Conservation (phyloP, 1,140 invertebrate species). For the Drosophila quadrilineata region DNA sequence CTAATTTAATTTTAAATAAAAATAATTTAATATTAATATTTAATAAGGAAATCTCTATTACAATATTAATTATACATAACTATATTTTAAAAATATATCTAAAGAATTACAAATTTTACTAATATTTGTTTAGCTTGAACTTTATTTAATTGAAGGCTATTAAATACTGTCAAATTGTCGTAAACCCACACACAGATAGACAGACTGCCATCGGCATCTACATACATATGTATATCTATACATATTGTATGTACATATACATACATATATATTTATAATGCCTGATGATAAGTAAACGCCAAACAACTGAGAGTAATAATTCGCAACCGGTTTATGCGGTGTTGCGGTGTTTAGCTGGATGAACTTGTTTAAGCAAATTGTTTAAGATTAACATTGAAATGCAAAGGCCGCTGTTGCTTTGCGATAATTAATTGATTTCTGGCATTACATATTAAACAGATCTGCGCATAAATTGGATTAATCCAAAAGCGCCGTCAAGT, state of each 20-base stretch:
- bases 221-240: no score
- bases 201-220: no score
- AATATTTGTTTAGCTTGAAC: slow-evolving; percentile 10
- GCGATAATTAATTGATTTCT: background rate
- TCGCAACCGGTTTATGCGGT: slow-evolving; percentile 19
- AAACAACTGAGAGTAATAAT: slow-evolving; percentile 13
- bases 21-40: no score
- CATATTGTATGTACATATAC: no score
- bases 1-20: no score
- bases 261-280: background rate
- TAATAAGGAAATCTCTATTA: no score
- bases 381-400: background rate
- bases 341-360: no score
- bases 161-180: slow-evolving; percentile 32
- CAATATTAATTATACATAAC: no score
- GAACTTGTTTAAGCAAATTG: slow-evolving; percentile 9
- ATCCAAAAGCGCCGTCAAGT: slow-evolving; percentile 1
- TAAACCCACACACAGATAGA: no score
- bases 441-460: background rate
- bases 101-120: no score
- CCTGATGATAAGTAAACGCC: background rate
- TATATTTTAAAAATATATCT: no score
- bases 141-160: slow-evolving; percentile 40
- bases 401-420: no score
- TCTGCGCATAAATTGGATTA: slow-evolving; percentile 5